phyloP scores from a whole-genome alignment of 2,113 vertebrate species.

The Tragelaphus imberbis region DNA sequence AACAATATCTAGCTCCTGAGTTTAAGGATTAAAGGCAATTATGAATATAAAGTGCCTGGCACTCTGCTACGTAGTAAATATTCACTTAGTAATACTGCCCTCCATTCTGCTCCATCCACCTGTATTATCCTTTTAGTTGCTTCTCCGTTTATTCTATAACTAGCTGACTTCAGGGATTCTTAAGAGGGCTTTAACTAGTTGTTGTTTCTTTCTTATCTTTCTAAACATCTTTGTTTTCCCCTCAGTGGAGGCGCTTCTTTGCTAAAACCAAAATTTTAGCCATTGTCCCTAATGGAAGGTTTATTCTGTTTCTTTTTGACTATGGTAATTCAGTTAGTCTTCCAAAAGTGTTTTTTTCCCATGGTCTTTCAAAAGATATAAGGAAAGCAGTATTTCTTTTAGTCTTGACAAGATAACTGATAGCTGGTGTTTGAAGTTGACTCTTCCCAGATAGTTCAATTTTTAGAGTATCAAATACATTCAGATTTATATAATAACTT shows the following conservation, averaged over 20 bases:
- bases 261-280: conserved; percentile 19
- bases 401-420: conserved; percentile 53
- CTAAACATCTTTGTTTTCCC: not conserved
- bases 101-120: not conserved
- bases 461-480: conserved; percentile 58
- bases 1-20: not conserved
- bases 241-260: not conserved
- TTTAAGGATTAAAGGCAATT: not conserved
- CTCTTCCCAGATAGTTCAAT: conserved; percentile 52
- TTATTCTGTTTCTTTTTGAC: conserved; percentile 4
- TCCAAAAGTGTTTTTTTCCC: not conserved
- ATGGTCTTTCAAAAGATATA: not conserved
- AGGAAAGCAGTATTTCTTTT: conserved; percentile 31
- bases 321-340: not conserved
- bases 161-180: not conserved
- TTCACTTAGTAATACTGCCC: not conserved
- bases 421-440: conserved; percentile 42
- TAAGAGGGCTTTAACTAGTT: not conserved
- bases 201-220: not conserved
- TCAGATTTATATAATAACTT: conserved; percentile 65
- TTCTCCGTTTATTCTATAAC: not conserved
- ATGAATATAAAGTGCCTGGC: not conserved
- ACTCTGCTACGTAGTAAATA: not conserved
- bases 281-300: not conserved
- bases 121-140: not conserved